phyloP scores from a whole-genome alignment of 2,888 invertebrate species.

The Malthinus seriepunctatus region DNA sequence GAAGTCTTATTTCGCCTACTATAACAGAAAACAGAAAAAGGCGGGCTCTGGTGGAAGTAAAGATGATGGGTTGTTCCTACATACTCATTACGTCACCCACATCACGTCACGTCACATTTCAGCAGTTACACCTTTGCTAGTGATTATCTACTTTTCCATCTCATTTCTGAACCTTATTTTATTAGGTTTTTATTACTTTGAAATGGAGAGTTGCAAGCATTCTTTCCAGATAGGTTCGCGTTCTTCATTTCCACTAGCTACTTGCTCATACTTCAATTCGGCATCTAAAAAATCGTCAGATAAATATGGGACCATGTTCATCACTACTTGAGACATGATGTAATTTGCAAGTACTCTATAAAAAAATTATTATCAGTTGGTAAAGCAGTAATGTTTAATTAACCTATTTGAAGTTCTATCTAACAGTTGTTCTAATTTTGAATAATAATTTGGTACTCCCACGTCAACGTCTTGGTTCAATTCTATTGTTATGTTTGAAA shows the following conservation, averaged over 20 bases:
- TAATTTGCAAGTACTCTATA: slow-evolving; percentile 57
- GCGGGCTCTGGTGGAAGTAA: too few species aligned
- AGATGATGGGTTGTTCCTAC: too few species aligned
- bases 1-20: too few species aligned
- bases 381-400: neutral
- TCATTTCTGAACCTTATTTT: too few species aligned
- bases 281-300: slow-evolving; percentile 15
- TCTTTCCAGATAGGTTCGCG: slow-evolving; percentile 15
- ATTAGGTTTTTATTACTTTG: too few species aligned
- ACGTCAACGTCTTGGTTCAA: slow-evolving; percentile 80
- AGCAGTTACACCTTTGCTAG: too few species aligned
- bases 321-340: slow-evolving; percentile 57
- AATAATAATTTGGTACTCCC: slow-evolving; percentile 80
- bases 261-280: slow-evolving; percentile 13
- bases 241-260: slow-evolving; percentile 11
- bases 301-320: slow-evolving; percentile 40
- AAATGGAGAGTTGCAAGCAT: neutral
- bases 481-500: slow-evolving; percentile 61
- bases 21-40: too few species aligned
- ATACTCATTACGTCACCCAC: too few species aligned
- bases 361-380: slow-evolving; percentile 16
- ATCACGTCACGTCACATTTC: too few species aligned
- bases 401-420: slow-evolving; percentile 59
- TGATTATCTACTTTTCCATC: too few species aligned
- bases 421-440: slow-evolving; percentile 67